Evolutionary conservation across 1,140 invertebrate genomes (phyloP).

Genomic region (Bombus sylvicola): DNA sequence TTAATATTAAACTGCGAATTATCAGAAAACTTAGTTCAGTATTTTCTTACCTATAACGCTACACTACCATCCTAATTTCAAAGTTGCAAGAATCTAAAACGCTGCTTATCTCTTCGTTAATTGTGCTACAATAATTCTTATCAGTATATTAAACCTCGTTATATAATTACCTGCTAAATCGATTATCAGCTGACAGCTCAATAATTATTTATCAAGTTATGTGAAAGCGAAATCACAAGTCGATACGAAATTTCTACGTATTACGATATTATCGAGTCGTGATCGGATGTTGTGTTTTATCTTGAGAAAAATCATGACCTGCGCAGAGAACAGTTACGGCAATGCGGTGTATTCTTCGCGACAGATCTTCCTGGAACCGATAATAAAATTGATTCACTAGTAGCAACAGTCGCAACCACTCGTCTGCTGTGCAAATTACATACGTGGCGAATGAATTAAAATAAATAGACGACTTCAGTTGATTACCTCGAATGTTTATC

Average conservation of each 20-base stretch:
- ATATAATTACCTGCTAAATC: not conserved
- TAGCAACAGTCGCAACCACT: no score
- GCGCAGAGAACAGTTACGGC: not conserved
- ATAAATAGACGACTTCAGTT: no score
- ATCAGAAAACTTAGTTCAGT: not conserved
- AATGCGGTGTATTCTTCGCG: not conserved
- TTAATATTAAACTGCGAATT: not conserved
- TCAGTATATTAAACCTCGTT: not conserved
- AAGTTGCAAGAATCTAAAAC: not conserved
- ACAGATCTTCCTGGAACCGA: not conserved
- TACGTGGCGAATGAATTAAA: not conserved
- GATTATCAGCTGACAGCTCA: not conserved
- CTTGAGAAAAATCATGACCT: not conserved
- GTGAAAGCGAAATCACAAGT: no score
- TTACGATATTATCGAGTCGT: not conserved
- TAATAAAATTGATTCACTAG: not conserved
- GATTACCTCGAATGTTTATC: not conserved
- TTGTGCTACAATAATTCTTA: no score
- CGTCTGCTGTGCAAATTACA: not conserved
- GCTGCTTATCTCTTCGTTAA: not conserved
- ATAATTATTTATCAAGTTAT: not conserved
- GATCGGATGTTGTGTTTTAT: not conserved
- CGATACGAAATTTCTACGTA: no score
- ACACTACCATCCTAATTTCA: no score
- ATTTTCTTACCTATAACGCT: not conserved